Percentiles rank a stretch among this genome's conserved stretches.
Conservation (phyloP, 2,888 invertebrate genomes). For the Leptura quadrifasciata region DNA sequence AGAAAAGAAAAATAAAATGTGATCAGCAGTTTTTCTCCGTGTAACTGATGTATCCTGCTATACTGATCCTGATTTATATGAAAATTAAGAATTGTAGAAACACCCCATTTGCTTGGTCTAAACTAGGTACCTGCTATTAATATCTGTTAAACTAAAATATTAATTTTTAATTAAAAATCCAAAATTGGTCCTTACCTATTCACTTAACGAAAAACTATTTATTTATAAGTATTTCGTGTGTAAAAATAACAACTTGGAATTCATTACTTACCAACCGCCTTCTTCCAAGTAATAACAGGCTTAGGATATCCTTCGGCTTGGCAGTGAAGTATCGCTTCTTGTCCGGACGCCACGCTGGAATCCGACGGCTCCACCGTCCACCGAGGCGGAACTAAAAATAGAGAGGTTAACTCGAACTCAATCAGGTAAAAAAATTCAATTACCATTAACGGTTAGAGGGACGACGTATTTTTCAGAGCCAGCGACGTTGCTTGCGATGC, state of each 20-base stretch:
- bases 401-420: constrained; percentile 1
- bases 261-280: constrained; percentile 85
- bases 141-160: no score
- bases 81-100: no score
- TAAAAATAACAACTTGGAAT: neutral
- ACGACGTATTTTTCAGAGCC: constrained; percentile 86
- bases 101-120: no score
- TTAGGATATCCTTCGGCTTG: constrained; percentile 95
- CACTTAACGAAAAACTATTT: no score
- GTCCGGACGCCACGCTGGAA: constrained; percentile 87
- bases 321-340: constrained; percentile 90
- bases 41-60: no score
- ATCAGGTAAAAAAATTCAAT: constrained; percentile 54
- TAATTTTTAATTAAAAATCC: no score
- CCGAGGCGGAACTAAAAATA: constrained; percentile 87
- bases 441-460: constrained; percentile 88
- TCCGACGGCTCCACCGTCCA: constrained; percentile 92
- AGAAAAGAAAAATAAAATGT: no score
- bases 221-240: neutral
- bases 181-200: no score
- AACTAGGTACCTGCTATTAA: no score
- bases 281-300: constrained; percentile 91
- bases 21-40: no score
- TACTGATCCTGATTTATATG: no score
- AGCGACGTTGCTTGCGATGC: constrained; percentile 91